These are phyloP conservation scores for Barbus barbus DNA, from an alignment of 2,113 vertebrate species.

Conservation along the genomic window DNA sequence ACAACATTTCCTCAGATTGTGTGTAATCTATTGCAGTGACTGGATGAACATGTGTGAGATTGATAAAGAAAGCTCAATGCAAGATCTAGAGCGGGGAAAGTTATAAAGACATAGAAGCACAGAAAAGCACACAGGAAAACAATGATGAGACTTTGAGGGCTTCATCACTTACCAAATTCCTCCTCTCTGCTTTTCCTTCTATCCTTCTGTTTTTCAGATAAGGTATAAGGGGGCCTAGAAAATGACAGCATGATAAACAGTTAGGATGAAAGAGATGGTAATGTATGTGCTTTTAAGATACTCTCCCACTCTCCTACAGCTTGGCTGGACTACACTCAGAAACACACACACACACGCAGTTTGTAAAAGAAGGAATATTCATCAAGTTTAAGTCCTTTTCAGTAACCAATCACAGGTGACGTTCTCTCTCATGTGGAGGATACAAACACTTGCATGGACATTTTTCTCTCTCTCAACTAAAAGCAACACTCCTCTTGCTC, in stretches of 20 bases:
- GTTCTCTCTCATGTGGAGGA: not conserved
- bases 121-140: not conserved
- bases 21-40: not conserved
- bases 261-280: conserved; percentile 43
- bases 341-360: not conserved
- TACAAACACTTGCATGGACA: not conserved
- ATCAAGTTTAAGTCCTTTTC: conserved; percentile 21
- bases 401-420: conserved; percentile 73
- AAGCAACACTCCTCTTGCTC: not conserved
- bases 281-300: conserved; percentile 42
- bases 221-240: conserved; percentile 38
- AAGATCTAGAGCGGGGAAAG: not conserved
- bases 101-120: not conserved
- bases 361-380: conserved; percentile 52
- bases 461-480: not conserved
- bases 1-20: not conserved
- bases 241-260: conserved; percentile 48
- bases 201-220: conserved; percentile 46
- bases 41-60: not conserved
- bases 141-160: conserved; percentile 41
- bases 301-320: conserved; percentile 29
- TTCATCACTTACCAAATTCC: conserved; percentile 54
- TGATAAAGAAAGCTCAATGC: not conserved
- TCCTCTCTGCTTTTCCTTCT: too few species aligned
- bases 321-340: conserved; percentile 33